Percentiles rank a stretch among this genome's conserved stretches.
Evolutionary conservation across 2,113 vertebrate genomes (phyloP).

Genomic region (Pseudois nayaur): DNA sequence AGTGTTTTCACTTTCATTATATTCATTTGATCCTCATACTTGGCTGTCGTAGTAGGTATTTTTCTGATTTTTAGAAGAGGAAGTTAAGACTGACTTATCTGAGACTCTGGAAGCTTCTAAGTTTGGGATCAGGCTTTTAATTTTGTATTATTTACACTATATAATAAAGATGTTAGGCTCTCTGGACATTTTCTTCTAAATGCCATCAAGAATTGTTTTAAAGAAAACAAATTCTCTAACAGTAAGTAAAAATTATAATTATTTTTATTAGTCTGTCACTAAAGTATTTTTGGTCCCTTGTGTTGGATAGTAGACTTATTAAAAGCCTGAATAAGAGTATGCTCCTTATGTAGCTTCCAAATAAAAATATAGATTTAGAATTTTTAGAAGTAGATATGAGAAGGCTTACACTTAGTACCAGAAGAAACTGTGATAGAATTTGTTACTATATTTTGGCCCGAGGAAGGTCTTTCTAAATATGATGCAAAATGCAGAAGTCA

Average conservation of each 20-base stretch:
- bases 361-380: constrained; percentile 30
- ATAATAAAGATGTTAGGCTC: background rate
- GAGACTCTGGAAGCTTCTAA: background rate
- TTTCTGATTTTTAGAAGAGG: constrained; percentile 8
- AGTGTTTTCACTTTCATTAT: constrained; percentile 14
- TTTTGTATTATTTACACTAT: background rate
- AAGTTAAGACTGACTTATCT: background rate
- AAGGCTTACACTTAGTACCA: background rate
- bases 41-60: background rate
- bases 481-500: background rate
- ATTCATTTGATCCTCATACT: background rate
- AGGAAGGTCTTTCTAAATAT: background rate
- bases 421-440: constrained; percentile 21
- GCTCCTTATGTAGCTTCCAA: constrained; percentile 15
- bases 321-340: constrained; percentile 40
- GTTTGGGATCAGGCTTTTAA: background rate
- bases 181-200: constrained; percentile 11
- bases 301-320: constrained; percentile 5
- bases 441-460: background rate
- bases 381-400: constrained; percentile 2
- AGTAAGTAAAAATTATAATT: background rate
- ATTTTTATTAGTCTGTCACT: background rate
- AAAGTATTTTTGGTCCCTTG: constrained; percentile 28
- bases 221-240: background rate
- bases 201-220: constrained; percentile 21